These are phyloP conservation scores for Hyperopisus bebe DNA, from an alignment of 2,113 vertebrate species.

Conservation along the genomic window DNA sequence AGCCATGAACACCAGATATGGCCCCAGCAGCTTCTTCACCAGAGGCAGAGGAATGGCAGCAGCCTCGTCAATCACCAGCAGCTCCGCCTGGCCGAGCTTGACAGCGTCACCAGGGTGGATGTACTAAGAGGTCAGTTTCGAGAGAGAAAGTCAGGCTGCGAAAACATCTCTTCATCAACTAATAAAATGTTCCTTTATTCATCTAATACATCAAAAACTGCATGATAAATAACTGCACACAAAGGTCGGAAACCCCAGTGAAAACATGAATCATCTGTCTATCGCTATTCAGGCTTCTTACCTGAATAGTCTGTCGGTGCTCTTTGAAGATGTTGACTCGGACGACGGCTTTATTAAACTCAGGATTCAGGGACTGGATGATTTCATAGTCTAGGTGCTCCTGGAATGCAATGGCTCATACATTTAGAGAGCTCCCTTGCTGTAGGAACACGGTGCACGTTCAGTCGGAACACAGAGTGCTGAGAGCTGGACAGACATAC, in stretches of 20 bases:
- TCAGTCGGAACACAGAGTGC: not conserved
- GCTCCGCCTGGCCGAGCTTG: constrained; percentile 92
- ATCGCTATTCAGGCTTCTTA: constrained; percentile 35
- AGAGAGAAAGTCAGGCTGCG: not conserved
- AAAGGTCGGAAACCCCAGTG: not conserved
- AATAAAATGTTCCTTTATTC: not conserved
- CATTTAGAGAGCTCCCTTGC: not conserved
- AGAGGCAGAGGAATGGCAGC: constrained; percentile 91
- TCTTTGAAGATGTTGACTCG: constrained; percentile 95
- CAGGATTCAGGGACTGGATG: constrained; percentile 93
- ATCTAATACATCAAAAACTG: not conserved
- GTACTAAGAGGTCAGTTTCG: constrained; percentile 62
- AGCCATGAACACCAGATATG: constrained; percentile 96
- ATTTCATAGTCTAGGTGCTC: constrained; percentile 98
- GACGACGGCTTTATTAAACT: constrained; percentile 96
- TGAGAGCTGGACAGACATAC: not conserved
- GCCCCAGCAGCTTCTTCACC: constrained; percentile 86
- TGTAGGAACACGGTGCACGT: not conserved
- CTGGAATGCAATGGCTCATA: constrained; percentile 46
- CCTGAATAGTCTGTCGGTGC: constrained; percentile 96
- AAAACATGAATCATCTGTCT: not conserved
- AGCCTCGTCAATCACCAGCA: constrained; percentile 92
- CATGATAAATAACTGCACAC: not conserved
- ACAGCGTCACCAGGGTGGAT: constrained; percentile 89
- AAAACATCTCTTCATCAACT: not conserved